Evolutionary conservation across 64 coral and sea anemone genomes (phyloP).

Genomic region (Platygyra sinensis): DNA sequence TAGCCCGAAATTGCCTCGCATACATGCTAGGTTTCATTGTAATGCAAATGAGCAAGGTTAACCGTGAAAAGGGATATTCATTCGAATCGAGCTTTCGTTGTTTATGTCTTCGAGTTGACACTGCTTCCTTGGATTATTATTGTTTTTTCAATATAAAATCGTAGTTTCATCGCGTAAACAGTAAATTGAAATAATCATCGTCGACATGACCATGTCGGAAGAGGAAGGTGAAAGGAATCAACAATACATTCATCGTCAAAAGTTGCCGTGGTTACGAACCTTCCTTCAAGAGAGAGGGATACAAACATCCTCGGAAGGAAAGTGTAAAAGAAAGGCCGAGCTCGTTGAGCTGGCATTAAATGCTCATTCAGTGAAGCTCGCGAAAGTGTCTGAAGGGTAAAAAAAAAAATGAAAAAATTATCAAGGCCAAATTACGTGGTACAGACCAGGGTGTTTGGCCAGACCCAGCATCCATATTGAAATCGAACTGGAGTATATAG

Average conservation of each 20-base stretch:
- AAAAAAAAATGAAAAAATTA: neutral
- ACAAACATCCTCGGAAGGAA: slow-evolving; percentile 12
- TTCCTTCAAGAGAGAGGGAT: slow-evolving; percentile 15
- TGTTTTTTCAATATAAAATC: too few species aligned
- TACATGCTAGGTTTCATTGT: too few species aligned
- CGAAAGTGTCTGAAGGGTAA: neutral
- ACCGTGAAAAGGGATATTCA: too few species aligned
- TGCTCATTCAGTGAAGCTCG: slow-evolving; percentile 34
- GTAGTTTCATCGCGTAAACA: too few species aligned
- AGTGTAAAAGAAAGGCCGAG: slow-evolving; percentile 7
- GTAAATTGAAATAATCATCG: too few species aligned
- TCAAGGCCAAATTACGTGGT: neutral
- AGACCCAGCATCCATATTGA: neutral
- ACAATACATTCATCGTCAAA: neutral
- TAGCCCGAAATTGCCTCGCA: too few species aligned
- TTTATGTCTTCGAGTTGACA: too few species aligned
- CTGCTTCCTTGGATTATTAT: too few species aligned
- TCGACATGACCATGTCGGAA: neutral
- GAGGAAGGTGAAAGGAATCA: neutral
- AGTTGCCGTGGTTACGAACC: neutral
- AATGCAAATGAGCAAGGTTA: too few species aligned
- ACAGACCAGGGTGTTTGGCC: slow-evolving; percentile 46
- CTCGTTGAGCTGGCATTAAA: slow-evolving; percentile 37
- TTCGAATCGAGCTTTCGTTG: too few species aligned
- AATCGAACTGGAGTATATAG: slow-evolving; percentile 53